phyloP scores from a whole-genome alignment of 1,140 invertebrate genomes.

The Pseudachorutes palmiensis region DNA sequence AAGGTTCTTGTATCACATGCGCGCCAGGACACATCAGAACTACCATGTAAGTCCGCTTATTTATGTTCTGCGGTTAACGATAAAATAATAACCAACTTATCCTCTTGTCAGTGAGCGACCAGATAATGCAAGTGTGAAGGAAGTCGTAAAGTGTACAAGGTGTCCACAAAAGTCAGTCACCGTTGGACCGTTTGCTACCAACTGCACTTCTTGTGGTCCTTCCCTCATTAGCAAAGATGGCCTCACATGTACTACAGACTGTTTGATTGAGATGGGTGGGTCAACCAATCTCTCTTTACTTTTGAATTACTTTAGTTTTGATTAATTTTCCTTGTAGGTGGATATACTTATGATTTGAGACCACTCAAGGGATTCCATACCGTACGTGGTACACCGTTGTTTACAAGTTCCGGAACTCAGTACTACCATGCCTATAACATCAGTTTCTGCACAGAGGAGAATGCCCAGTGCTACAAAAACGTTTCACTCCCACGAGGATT shows the following conservation, averaged over 20 bases:
- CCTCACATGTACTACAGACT: constrained; percentile 43
- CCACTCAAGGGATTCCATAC: constrained; percentile 43
- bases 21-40: constrained; percentile 24
- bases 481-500: constrained; percentile 34
- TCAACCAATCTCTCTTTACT: background rate
- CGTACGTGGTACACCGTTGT: constrained; percentile 46
- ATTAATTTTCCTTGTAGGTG: background rate
- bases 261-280: constrained; percentile 41
- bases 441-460: constrained; percentile 47
- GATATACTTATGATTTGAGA: constrained; percentile 46
- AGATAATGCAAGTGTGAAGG: constrained; percentile 27
- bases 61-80: no score
- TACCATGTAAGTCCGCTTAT: constrained; percentile 7
- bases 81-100: background rate
- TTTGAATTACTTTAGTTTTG: background rate
- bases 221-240: constrained; percentile 43
- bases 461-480: constrained; percentile 42
- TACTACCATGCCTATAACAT: constrained; percentile 55
- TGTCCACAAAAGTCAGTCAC: constrained; percentile 50
- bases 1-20: constrained; percentile 27
- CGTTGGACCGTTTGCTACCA: constrained; percentile 44
- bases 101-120: background rate
- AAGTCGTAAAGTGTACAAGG: constrained; percentile 39
- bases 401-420: constrained; percentile 51
- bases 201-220: constrained; percentile 50